Evolutionary conservation across 1,140 invertebrate species (phyloP).

Genomic region (Andricus grossulariae): DNA sequence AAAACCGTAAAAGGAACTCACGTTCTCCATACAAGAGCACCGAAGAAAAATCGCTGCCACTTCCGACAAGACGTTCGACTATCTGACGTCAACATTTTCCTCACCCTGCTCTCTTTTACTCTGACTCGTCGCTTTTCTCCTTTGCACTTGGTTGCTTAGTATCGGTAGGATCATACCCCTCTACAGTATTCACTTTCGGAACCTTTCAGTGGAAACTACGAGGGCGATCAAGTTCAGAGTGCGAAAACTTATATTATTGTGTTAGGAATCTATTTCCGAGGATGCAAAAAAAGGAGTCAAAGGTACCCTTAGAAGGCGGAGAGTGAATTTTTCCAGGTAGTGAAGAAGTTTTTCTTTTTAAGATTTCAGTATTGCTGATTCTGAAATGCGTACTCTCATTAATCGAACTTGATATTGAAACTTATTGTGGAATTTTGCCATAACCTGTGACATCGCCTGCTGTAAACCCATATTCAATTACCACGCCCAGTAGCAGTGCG

Average conservation of each 20-base stretch:
- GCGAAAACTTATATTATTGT: not conserved
- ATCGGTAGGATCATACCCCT: not conserved
- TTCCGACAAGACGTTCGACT: constrained; percentile 53
- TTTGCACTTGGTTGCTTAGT: constrained; percentile 14
- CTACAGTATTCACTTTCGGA: constrained; percentile 7
- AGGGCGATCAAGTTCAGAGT: constrained; percentile 11
- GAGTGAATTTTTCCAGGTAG: too few relatives aligned
- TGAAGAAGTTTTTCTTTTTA: too few relatives aligned
- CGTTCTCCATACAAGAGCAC: constrained; percentile 57
- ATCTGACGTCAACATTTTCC: constrained; percentile 45
- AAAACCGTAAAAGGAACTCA: constrained; percentile 43
- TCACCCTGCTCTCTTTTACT: constrained; percentile 46
- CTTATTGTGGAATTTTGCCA: too few relatives aligned
- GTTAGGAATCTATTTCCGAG: not conserved
- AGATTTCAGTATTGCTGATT: too few relatives aligned
- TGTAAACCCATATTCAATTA: too few relatives aligned
- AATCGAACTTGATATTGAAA: too few relatives aligned
- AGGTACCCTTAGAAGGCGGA: too few relatives aligned
- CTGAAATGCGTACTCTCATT: too few relatives aligned
- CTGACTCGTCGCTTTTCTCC: constrained; percentile 48
- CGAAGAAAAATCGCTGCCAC: constrained; percentile 68
- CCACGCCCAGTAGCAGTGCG: too few relatives aligned
- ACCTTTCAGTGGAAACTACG: constrained; percentile 14
- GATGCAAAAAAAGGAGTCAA: too few relatives aligned
- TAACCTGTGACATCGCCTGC: too few relatives aligned